Conservation (phyloP, 1,140 invertebrate genomes). For the Bombus difficillimus region DNA sequence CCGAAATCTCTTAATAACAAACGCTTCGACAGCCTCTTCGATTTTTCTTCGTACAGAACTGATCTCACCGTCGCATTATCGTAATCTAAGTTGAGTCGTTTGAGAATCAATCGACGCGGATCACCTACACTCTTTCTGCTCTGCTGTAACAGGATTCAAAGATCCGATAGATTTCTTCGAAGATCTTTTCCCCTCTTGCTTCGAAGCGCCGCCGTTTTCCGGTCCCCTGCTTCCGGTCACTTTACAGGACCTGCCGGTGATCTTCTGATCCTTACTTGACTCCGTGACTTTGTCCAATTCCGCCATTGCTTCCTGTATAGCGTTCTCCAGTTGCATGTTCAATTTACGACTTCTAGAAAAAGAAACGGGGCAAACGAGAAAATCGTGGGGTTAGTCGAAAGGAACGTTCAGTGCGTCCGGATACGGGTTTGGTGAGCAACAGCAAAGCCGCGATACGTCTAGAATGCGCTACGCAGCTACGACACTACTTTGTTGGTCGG, state of each 20-base stretch:
- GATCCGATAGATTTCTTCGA: slow-evolving; percentile 68
- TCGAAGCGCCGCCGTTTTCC: slow-evolving; percentile 36
- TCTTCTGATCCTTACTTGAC: slow-evolving; percentile 58
- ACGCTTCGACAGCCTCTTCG: no score
- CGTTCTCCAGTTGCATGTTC: slow-evolving; percentile 92
- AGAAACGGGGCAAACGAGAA: slow-evolving; percentile 59
- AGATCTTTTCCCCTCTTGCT: slow-evolving; percentile 69
- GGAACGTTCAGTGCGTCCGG: background rate
- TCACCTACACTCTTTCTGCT: slow-evolving; percentile 71
- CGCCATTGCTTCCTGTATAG: slow-evolving; percentile 95
- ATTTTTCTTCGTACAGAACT: no score
- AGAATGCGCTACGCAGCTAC: slow-evolving; percentile 18
- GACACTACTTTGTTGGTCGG: slow-evolving; percentile 14
- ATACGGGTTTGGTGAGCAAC: slow-evolving; percentile 34
- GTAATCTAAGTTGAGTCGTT: background rate
- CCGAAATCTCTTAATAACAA: background rate
- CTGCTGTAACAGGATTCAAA: slow-evolving; percentile 55
- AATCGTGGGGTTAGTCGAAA: slow-evolving; percentile 60
- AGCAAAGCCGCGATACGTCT: slow-evolving; percentile 31
- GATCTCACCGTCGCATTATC: no score
- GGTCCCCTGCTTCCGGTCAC: slow-evolving; percentile 45
- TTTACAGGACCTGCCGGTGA: slow-evolving; percentile 41
- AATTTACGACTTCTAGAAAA: slow-evolving; percentile 92
- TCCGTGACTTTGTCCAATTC: slow-evolving; percentile 84
- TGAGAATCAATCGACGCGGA: slow-evolving; percentile 32